Evolutionary conservation across 2,797 vertebrate genomes (phyloP), one percentile per base, ranked within the genome.

Genomic region (Parambassis ranga): DNA sequence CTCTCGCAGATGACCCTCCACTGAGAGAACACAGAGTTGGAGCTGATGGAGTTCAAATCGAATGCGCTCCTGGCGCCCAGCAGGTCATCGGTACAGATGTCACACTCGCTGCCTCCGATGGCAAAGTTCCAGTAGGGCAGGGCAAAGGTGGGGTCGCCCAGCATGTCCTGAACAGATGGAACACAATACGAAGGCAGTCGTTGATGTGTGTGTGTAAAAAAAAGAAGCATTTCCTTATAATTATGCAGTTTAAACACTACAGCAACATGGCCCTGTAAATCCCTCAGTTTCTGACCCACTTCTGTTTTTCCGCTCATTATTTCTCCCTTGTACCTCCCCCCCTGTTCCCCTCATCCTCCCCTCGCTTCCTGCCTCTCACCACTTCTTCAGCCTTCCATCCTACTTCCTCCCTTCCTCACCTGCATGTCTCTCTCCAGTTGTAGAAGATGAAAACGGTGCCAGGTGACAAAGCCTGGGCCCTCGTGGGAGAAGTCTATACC

Each of bases 101-200:
- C 95, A 27, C 96, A 98, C 0, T 91, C 83, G 2, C 91, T 96
- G 81, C 92, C 93, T 13, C 96, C 96, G 3, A 94, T 97, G 32
- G 96, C 96, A 79, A 99, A 99, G 86, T 98, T 98, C 96, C 96
- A 98, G 84, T 96, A 99, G 1, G 96, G 97, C 18, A 98, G 91
- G 39, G 95, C 94, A 37, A 99, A 98, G 4, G 89, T 88, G 5
- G 94, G 85, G 19, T 98, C 91, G 3, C 88, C 91, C 20, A 99
- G 76, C 95, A 99, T 96, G 55, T 95, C 93, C 97, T 98, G 77
- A 2, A 52, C 2, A 5, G 36, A 64, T 3, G 3, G 14, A 37
- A 42, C 1, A 46, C 15, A 22, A 4, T 2, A 11, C 49, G 22
- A 14, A 26, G 13, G n/a, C 20, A 16, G 7, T 7, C 37, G 14